These are phyloP conservation scores for Falcunculus frontatus DNA, from an alignment of 2,113 vertebrate genomes.

Conservation along the genomic window DNA sequence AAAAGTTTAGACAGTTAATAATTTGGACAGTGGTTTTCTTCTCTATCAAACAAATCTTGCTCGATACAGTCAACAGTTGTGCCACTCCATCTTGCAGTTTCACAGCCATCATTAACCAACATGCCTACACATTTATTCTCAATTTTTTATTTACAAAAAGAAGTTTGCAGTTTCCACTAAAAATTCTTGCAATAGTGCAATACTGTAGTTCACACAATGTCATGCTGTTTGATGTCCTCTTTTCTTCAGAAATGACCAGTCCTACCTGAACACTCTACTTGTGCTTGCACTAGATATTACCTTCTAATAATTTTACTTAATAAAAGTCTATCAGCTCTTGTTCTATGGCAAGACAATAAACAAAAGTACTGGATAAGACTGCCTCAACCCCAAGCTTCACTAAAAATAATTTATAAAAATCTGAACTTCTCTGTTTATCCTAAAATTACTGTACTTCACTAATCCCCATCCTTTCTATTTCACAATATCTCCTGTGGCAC, in stretches of 20 bases:
- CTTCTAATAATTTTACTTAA: neutral
- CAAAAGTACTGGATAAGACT: neutral
- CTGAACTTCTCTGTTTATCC: neutral
- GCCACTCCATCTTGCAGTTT: neutral
- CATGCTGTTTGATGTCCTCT: neutral
- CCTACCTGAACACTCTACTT: neutral
- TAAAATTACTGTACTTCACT: neutral
- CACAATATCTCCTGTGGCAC: neutral
- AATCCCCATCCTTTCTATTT: neutral
- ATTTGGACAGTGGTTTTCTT: neutral
- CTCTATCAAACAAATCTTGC: neutral
- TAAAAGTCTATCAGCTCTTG: neutral
- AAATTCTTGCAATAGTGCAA: neutral
- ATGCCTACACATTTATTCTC: neutral
- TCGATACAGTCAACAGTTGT: accelerated
- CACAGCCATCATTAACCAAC: neutral
- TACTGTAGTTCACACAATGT: neutral
- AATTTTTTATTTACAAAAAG: neutral
- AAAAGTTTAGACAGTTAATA: neutral
- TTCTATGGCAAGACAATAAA: neutral
- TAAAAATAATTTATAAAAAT: neutral
- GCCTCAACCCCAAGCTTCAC: neutral
- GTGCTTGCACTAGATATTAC: neutral
- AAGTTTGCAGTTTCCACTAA: neutral
- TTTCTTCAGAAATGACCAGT: neutral